Evolutionary conservation across 2,888 invertebrate genomes (phyloP).

Genomic region (Leucoma salicis): DNA sequence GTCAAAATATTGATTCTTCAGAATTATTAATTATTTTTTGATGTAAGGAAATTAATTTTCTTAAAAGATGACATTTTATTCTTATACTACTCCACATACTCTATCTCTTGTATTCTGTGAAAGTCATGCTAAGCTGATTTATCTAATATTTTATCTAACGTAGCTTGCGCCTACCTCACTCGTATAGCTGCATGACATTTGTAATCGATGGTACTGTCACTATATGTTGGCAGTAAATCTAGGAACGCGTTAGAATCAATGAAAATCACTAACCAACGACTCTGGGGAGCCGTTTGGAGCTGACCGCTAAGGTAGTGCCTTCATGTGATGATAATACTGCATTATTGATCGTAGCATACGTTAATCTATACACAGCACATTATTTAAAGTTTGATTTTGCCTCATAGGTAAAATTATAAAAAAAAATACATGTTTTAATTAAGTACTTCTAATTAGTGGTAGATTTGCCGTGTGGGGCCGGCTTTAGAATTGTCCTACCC

Average conservation of each 20-base stretch:
- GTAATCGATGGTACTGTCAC: constrained; percentile 43
- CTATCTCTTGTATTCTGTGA: too few species aligned
- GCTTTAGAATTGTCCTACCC: too few species aligned
- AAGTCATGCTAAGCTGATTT: background rate
- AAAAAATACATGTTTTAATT: too few species aligned
- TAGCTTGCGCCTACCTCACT: background rate
- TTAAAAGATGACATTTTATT: too few species aligned
- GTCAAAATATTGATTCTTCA: too few species aligned
- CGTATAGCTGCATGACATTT: constrained; percentile 12
- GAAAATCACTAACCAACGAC: constrained; percentile 66
- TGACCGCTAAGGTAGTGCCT: constrained; percentile 44
- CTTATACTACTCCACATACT: too few species aligned
- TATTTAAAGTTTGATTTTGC: background rate
- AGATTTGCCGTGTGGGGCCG: too few species aligned
- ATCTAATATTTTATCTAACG: constrained; percentile 7
- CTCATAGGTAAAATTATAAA: too few species aligned
- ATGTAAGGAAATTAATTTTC: too few species aligned
- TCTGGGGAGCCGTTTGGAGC: constrained; percentile 63
- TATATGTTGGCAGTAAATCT: constrained; percentile 63
- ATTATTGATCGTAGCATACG: constrained; percentile 8
- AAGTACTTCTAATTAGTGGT: too few species aligned
- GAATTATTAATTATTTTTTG: too few species aligned
- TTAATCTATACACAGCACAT: constrained; percentile 11
- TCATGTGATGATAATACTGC: constrained; percentile 5
- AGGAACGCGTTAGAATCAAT: constrained; percentile 75